phyloP scores from a whole-genome alignment of 2,113 vertebrate species.

The Ptychochromis oligacanthus region DNA sequence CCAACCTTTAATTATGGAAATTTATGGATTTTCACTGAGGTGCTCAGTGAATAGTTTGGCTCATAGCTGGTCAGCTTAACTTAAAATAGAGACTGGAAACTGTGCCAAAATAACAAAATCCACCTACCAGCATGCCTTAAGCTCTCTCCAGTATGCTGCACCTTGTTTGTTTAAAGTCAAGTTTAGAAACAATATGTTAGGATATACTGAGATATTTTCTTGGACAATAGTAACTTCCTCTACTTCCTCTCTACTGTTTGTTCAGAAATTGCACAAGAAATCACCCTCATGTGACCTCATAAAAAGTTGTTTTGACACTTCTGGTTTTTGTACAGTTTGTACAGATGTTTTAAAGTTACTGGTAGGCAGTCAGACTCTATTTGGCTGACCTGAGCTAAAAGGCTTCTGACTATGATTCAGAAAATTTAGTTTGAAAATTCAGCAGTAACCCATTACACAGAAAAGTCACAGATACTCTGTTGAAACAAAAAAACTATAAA shows the following conservation, averaged over 20 bases:
- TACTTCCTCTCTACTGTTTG: neutral
- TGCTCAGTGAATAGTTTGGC: no score
- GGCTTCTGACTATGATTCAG: neutral
- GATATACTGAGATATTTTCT: neutral
- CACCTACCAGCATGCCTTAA: neutral
- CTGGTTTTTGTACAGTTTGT: neutral
- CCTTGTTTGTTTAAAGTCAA: neutral
- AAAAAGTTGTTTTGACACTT: neutral
- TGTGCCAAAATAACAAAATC: neutral
- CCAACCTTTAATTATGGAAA: neutral
- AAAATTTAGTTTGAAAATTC: neutral
- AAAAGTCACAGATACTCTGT: no score
- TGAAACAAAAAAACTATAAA: neutral
- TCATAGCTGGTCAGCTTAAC: neutral
- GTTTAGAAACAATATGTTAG: neutral
- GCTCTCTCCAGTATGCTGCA: neutral
- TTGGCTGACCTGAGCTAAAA: neutral
- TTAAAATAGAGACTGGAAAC: neutral
- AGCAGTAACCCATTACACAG: neutral
- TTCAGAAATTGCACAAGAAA: neutral
- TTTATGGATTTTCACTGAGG: neutral
- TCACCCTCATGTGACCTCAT: neutral
- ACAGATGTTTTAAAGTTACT: neutral
- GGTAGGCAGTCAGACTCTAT: neutral
- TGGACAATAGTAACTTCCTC: neutral